phyloP scores from a whole-genome alignment of 2,888 invertebrate species.

The Sarcophaga caerulescens region DNA sequence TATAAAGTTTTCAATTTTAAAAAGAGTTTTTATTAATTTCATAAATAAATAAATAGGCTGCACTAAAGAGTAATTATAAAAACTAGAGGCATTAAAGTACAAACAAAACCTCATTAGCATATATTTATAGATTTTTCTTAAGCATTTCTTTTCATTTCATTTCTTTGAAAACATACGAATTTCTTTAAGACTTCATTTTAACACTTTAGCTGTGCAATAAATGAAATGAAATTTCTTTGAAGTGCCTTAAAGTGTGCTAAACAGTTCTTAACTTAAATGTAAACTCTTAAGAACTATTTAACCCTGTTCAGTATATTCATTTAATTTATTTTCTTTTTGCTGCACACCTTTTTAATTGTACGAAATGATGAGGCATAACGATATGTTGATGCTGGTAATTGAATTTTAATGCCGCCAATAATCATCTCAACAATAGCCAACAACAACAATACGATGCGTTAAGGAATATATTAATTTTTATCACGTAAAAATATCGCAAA shows the following conservation, averaged over 20 bases:
- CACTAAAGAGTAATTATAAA: too few species aligned
- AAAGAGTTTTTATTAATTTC: too few species aligned
- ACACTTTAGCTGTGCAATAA: too few species aligned
- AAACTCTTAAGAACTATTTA: background rate
- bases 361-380: slow-evolving; percentile 82
- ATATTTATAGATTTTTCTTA: slow-evolving; percentile 1
- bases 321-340: background rate
- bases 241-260: background rate
- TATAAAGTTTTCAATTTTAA: too few species aligned
- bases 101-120: background rate
- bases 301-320: background rate
- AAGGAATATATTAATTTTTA: slow-evolving; percentile 65
- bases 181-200: too few species aligned
- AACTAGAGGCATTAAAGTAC: background rate
- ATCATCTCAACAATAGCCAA: slow-evolving; percentile 82
- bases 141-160: background rate
- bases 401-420: slow-evolving; percentile 84
- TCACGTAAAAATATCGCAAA: slow-evolving; percentile 21
- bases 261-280: background rate
- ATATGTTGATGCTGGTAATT: slow-evolving; percentile 82
- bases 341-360: slow-evolving; percentile 84
- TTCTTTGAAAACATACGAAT: background rate
- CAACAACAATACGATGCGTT: slow-evolving; percentile 9
- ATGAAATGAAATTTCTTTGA: background rate
- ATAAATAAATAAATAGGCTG: too few species aligned